Evolutionary conservation across 1,140 invertebrate species (phyloP).

Genomic region (Agraylea sexmaculata): DNA sequence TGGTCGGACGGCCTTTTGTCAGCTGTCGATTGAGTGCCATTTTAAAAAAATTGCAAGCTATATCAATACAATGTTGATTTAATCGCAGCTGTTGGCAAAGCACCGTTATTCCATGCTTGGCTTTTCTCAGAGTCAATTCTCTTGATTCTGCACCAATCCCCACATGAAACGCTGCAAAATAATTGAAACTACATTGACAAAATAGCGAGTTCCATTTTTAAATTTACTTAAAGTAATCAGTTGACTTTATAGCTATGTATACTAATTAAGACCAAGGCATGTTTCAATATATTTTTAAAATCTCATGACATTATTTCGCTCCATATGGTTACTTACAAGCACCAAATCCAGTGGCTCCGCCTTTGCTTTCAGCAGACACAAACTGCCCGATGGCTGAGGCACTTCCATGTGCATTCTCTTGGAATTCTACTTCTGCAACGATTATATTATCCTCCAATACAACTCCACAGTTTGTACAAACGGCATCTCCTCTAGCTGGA

Average conservation of each 20-base stretch:
- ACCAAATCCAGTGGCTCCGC: conserved; percentile 65
- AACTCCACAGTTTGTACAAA: conserved; percentile 91
- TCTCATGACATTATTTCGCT: not conserved
- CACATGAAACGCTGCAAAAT: conserved; percentile 58
- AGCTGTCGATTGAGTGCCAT: conserved; percentile 81
- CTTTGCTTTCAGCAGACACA: conserved; percentile 78
- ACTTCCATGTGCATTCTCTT: conserved; percentile 82
- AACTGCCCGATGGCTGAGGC: conserved; percentile 84
- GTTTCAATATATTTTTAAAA: not conserved
- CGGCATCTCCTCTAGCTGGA: conserved; percentile 82
- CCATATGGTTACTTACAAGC: conserved; percentile 40
- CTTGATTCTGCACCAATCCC: conserved; percentile 77
- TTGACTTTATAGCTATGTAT: conserved; percentile 5
- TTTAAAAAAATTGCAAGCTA: conserved; percentile 92
- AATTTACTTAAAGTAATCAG: conserved; percentile 1
- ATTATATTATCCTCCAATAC: conserved; percentile 94
- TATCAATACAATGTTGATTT: conserved; percentile 85
- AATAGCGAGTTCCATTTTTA: not conserved
- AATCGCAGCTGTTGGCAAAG: conserved; percentile 70
- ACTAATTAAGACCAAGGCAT: not conserved
- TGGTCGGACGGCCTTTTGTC: conserved; percentile 80
- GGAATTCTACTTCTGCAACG: conserved; percentile 91
- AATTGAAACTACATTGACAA: conserved; percentile 14
- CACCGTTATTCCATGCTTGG: conserved; percentile 66
- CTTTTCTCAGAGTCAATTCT: conserved; percentile 80